These are phyloP conservation scores for Podiceps cristatus DNA, from an alignment of 2,113 vertebrate species.

Conservation along the genomic window DNA sequence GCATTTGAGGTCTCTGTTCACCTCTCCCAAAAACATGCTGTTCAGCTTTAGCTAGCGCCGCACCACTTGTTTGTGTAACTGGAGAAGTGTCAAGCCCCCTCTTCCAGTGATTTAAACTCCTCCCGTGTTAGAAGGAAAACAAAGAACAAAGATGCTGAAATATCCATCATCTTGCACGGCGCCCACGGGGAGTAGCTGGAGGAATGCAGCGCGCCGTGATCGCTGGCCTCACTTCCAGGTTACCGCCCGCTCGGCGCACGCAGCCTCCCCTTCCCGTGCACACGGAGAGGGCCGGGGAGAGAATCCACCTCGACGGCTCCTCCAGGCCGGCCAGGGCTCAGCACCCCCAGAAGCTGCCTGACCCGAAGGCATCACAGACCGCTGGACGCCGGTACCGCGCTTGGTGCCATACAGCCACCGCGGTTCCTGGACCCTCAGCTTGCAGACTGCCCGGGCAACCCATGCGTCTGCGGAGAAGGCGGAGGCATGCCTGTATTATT, in stretches of 20 bases:
- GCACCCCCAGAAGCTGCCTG: not conserved
- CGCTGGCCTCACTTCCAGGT: constrained; percentile 15
- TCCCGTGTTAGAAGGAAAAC: constrained; percentile 68
- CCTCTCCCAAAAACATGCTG: constrained; percentile 40
- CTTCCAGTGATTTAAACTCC: constrained; percentile 76
- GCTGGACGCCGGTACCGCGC: rapidly evolving
- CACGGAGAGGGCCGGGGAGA: not conserved
- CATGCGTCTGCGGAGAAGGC: rapidly evolving
- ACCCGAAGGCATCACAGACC: not conserved
- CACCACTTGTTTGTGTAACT: constrained; percentile 66
- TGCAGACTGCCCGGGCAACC: not conserved
- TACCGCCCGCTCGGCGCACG: not conserved
- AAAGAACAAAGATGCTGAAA: constrained; percentile 79
- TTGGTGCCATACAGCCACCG: rapidly evolving
- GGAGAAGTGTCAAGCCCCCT: constrained; percentile 62
- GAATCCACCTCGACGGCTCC: constrained; percentile 4
- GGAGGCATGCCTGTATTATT: not conserved
- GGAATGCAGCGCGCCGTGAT: constrained; percentile 44
- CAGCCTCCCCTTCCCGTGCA: constrained; percentile 72
- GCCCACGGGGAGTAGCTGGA: constrained; percentile 57
- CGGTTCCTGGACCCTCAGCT: not conserved
- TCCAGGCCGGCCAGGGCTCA: not conserved
- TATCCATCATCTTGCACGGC: constrained; percentile 73
- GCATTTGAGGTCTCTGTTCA: not conserved
- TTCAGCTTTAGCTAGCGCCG: not conserved